Evolutionary conservation across 1,140 invertebrate species (phyloP).

Genomic region (Melanaphis sacchari): DNA sequence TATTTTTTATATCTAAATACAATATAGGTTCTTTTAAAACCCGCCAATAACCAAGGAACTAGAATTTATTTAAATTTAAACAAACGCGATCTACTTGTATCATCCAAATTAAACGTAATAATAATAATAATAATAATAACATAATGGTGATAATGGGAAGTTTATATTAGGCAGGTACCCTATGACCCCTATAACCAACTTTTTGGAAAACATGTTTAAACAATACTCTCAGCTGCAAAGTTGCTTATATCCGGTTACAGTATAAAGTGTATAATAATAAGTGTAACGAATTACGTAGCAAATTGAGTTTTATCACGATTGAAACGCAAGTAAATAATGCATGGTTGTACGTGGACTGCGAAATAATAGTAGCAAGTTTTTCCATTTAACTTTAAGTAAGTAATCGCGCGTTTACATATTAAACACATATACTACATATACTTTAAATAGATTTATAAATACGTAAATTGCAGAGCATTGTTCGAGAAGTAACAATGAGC

Average conservation of each 20-base stretch:
- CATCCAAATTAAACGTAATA: background rate
- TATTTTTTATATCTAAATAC: background rate
- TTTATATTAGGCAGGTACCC: no score
- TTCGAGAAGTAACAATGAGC: background rate
- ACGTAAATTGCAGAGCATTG: no score
- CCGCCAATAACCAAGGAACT: background rate
- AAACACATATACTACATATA: background rate
- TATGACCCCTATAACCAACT: background rate
- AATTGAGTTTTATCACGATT: conserved; percentile 8
- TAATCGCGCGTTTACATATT: background rate
- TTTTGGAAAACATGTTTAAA: background rate
- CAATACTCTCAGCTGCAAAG: background rate
- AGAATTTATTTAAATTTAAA: no score
- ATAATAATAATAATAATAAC: background rate
- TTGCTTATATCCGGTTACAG: background rate
- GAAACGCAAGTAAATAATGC: background rate
- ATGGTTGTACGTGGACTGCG: background rate
- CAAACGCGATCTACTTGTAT: no score
- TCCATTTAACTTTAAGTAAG: background rate
- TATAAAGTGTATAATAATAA: background rate
- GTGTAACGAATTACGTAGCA: background rate
- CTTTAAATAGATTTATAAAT: no score
- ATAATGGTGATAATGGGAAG: background rate
- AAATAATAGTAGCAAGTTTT: background rate
- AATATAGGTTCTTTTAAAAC: background rate